phyloP scores from a whole-genome alignment of 2,888 invertebrate species.

The Corythucha ciliata region DNA sequence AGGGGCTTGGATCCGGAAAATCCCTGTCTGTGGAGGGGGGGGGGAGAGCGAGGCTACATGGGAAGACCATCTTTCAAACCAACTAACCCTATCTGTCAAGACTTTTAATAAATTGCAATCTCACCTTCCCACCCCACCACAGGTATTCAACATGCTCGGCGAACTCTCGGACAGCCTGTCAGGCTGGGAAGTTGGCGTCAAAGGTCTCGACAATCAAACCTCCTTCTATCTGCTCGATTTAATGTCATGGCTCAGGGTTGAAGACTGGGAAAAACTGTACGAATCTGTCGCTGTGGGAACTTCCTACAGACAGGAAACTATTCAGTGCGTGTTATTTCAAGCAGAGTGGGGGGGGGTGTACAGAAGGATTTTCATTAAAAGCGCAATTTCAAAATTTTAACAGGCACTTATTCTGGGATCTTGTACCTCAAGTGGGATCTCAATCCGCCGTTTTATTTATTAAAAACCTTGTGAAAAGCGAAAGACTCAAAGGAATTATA shows the following conservation, averaged over 20 bases:
- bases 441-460: conserved; percentile 56
- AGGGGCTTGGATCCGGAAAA: too few species aligned
- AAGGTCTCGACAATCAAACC: conserved; percentile 42
- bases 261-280: conserved; percentile 41
- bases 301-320: conserved; percentile 63
- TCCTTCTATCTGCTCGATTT: conserved; percentile 42
- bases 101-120: too few species aligned
- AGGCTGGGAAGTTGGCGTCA: conserved; percentile 36
- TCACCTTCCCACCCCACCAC: too few species aligned
- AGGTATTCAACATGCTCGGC: conserved; percentile 33
- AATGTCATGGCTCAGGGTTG: conserved; percentile 41
- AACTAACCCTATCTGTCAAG: too few species aligned
- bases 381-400: conserved; percentile 19
- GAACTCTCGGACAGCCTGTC: conserved; percentile 35
- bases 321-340: conserved; percentile 41
- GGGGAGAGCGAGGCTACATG: too few species aligned
- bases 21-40: too few species aligned
- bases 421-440: conserved; percentile 59
- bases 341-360: background rate
- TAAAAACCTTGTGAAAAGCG: conserved; percentile 52
- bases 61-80: too few species aligned
- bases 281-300: conserved; percentile 46
- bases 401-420: conserved; percentile 61
- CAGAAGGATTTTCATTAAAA: background rate
- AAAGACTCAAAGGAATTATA: conserved; percentile 54